Evolutionary conservation across 1,140 invertebrate genomes (phyloP), one percentile per base, ranked within the genome.

Genomic region (Arion vulgaris): DNA sequence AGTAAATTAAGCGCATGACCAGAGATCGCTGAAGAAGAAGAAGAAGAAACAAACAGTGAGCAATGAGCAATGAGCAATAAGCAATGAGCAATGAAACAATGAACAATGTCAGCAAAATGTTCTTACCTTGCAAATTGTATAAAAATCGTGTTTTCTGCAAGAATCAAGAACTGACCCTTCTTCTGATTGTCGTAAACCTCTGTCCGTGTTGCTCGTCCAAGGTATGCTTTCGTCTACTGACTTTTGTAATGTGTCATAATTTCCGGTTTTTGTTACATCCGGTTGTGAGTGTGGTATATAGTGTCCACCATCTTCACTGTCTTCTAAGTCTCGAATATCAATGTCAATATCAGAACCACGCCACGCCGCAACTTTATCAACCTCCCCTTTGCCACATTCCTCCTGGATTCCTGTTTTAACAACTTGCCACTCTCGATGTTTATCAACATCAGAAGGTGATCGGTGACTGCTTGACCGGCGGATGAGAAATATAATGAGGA

Each of bases 401-500:
- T 86, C 81, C 74, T 87, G 80, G 26, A 80, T 75, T 49, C 84
- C 76, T 41, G 69, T 82, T 73, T 87, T 87, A 39, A 83, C 82
- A 17, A 82, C 69, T 19, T 85, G 81, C 84, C 84, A 85, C 11
- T 85, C 77, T 15, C 19, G 26, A 51, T 53, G 26, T 77, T 71
- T n/a, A 57, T 84, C 66, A 38, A 57, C n/a, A 19, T 51, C n/a
- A 28, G 75, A 26, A n/a, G 75, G 41, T 74, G 83, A 49, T 28
- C 76, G 77, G 17, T 45, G 81, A 45, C 41, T 45, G 68, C 62
- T 45, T 38, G 80, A 84, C 32, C 83, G 74, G 38, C 85, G 79
- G n/a, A 90, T 84, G 17, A 87, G 71, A 51, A 86, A 83, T 68
- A 90, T 90, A 41, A 89, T 83, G 0, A 86, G 82, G 17, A 90